A percentile compares a stretch with the other conserved stretches of the same genome.
Conservation (phyloP, 2,888 invertebrate species). For the Aquatica leii region DNA sequence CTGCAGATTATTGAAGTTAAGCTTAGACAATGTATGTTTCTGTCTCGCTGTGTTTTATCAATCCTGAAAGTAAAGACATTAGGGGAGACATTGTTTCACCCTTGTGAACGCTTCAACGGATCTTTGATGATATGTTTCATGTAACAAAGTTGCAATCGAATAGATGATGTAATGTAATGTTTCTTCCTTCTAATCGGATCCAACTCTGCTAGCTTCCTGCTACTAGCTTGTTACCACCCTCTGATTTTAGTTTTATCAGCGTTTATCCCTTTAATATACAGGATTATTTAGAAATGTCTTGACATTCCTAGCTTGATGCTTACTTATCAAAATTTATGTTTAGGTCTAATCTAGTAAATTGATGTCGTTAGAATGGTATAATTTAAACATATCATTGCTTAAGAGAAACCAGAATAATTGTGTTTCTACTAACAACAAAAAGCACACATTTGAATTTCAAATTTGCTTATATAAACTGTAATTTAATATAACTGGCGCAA, state of each 20-base stretch:
- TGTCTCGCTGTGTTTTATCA: conserved; percentile 40
- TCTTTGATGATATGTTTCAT: conserved; percentile 40
- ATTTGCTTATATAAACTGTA: too few relatives aligned
- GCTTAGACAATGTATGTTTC: conserved; percentile 39
- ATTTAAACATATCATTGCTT: too few relatives aligned
- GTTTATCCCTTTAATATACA: conserved; percentile 31
- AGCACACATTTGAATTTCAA: too few relatives aligned
- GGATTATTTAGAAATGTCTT: conserved; percentile 13
- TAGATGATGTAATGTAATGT: conserved; percentile 38
- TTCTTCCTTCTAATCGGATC: conserved; percentile 39
- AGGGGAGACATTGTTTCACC: conserved; percentile 44
- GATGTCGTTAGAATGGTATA: background rate
- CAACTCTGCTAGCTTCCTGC: conserved; percentile 27
- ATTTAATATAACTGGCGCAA: too few relatives aligned
- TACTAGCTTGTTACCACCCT: conserved; percentile 28
- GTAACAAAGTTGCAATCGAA: conserved; percentile 41
- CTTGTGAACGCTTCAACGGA: conserved; percentile 41
- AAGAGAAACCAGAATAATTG: too few relatives aligned
- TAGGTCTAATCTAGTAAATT: conserved; percentile 4
- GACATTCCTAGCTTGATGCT: background rate
- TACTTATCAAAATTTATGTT: conserved; percentile 4
- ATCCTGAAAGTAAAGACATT: conserved; percentile 42
- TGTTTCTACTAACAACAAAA: too few relatives aligned
- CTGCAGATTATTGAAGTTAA: conserved; percentile 37
- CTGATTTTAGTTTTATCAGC: conserved; percentile 31